Percentiles rank a stretch among this genome's conserved stretches.
phyloP scores from a whole-genome alignment of 2,888 invertebrate species.

The Oscheius onirici region DNA sequence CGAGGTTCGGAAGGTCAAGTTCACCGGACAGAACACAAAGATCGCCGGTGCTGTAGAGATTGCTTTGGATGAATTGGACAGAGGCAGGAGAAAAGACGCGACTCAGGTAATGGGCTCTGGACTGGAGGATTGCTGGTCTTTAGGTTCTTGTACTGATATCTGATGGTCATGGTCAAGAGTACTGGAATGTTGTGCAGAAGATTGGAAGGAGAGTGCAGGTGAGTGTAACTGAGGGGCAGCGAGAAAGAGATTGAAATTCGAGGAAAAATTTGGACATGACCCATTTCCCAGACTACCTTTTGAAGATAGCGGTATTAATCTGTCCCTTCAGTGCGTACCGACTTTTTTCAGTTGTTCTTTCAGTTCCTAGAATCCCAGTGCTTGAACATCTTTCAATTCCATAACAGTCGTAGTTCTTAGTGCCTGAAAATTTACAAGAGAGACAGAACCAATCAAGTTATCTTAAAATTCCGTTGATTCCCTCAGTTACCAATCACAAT shows the following conservation, averaged over 20 bases:
- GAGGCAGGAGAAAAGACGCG: conserved; percentile 19
- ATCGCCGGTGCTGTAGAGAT: conserved; percentile 55
- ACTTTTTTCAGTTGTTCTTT: too few relatives aligned
- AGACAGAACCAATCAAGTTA: too few relatives aligned
- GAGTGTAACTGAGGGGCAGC: background rate
- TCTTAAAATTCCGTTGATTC: too few relatives aligned
- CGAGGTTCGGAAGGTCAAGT: conserved; percentile 40
- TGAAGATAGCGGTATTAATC: too few relatives aligned
- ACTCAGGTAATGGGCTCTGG: conserved; percentile 15
- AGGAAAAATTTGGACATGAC: background rate
- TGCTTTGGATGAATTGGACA: conserved; percentile 33
- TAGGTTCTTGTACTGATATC: conserved; percentile 55
- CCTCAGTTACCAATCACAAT: too few relatives aligned
- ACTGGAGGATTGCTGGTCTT: background rate
- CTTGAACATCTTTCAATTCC: too few relatives aligned
- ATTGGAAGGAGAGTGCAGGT: conserved; percentile 45
- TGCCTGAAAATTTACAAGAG: too few relatives aligned
- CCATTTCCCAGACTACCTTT: too few relatives aligned
- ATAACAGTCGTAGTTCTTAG: too few relatives aligned
- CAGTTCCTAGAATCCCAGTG: too few relatives aligned
- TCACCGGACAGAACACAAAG: conserved; percentile 59
- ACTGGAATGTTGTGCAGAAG: conserved; percentile 47
- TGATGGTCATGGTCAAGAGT: conserved; percentile 65
- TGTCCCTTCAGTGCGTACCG: too few relatives aligned
- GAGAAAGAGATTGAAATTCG: background rate